These are phyloP conservation scores for Idaea aversata DNA, from an alignment of 2,888 invertebrate genomes.

Conservation along the genomic window DNA sequence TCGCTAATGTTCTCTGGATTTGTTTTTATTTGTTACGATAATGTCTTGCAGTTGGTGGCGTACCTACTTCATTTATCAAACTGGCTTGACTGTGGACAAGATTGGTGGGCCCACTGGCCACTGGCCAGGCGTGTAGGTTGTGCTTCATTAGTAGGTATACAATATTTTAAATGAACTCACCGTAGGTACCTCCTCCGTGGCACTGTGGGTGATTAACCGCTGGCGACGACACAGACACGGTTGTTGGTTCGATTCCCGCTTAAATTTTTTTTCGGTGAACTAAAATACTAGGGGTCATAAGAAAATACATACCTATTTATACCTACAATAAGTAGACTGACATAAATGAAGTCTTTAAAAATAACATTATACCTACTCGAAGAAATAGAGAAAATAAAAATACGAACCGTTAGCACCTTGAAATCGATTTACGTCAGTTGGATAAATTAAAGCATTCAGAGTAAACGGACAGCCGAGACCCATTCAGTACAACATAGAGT, in stretches of 20 bases:
- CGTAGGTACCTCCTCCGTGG: too few species aligned
- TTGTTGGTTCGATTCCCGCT: too few species aligned
- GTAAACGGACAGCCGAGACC: conserved; percentile 54
- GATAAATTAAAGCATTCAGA: conserved; percentile 66
- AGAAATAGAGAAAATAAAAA: conserved; percentile 39
- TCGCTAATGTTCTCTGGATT: conserved; percentile 4
- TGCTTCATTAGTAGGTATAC: background rate
- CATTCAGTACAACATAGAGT: conserved; percentile 59
- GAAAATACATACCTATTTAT: too few species aligned
- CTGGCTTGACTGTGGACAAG: background rate
- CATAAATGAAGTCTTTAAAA: too few species aligned
- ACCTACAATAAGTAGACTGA: too few species aligned
- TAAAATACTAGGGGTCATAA: too few species aligned
- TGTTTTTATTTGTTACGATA: conserved; percentile 5
- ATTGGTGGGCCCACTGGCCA: background rate
- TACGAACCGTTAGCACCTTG: conserved; percentile 58
- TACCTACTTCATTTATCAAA: background rate
- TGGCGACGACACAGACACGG: too few species aligned
- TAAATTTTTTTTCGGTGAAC: too few species aligned
- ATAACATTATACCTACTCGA: background rate
- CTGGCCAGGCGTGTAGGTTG: background rate
- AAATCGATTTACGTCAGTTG: conserved; percentile 68
- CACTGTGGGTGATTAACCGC: too few species aligned
- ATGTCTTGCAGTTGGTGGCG: conserved; percentile 4
- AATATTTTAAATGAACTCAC: too few species aligned